Base-by-base conservation (phyloP, 2,113 vertebrate genomes). In the Archocentrus centrarchus region DNA sequence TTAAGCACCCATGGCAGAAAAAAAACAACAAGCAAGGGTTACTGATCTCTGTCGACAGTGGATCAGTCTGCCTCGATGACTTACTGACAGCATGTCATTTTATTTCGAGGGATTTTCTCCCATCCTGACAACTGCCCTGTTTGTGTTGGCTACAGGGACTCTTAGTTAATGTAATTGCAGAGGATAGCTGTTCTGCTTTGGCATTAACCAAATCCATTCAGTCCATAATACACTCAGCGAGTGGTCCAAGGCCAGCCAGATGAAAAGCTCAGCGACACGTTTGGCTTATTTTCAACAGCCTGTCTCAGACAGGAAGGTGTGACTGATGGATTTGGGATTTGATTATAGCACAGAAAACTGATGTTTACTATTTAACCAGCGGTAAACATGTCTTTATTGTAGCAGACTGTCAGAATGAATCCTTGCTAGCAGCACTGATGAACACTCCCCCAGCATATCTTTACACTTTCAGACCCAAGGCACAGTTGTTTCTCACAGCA, bases 131-230 rank as follows among this genome's bases (percentile, higher is more conserved):
- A 44, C 37, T 53, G 80, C 70, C 58, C 47, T 27, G 66, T 59
- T n/a, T 53, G 68, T 64, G 79, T 58, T 41, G 57, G 41, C 75
- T 30, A 64, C 39, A 61, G 68, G 35, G 62, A 20, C 55, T 77
- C 61, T 37, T 59, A n/a, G 66, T 87, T 88, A 87, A 91, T 87
- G 80, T 86, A 77, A 88, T 82, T 82, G 82, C 85, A 59, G 47
- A 66, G 53, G 66, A 73, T 70, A 14, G 75, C 60, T 78, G 10
- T 76, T 84, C 59, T 2, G 11, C 66, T 80, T 11, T 60, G 75
- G 57, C 57, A 35, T 73, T 55, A 73, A 73, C 68, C 27, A 73
- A 73, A 73, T 81, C 86, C 55, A 47, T 77, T 80, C 73, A 62
- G 77, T 32, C 55, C 57, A 35, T 81, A 77, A 88, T 66, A 77